Base-by-base conservation (phyloP, 2,797 vertebrate genomes). In the Crocodylus rhombifer region DNA sequence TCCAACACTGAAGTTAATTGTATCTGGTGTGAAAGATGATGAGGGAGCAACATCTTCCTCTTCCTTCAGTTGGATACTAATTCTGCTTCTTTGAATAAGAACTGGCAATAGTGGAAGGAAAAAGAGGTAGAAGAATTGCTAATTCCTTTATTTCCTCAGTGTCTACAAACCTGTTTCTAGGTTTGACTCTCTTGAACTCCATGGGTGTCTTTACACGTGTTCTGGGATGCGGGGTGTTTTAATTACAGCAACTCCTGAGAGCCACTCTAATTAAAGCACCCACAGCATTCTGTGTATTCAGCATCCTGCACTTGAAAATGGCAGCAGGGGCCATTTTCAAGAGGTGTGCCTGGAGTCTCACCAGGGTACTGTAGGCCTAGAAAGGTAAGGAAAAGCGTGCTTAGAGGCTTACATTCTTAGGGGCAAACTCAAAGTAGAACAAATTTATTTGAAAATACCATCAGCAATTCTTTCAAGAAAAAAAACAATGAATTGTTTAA, bases 41-140 rank as follows among this genome's bases (percentile, higher is more conserved):
- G 42, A 61, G 8, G 67, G 77, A 8, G 25, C 69, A 79, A 51
- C 1, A 2, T 0, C 0, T 57, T 2, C 26, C 18, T n/a, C 12
- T 95, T 85, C n/a, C 20, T 30, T 80, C n/a, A 69, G 56, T 77
- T 30, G 17, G 30, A 20, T 7, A 15, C 74, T 30, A 64, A 8
- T 56, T 36, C 56, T 83, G 4, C 33, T 67, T 78, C 36, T 91
- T 80, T 76, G 79, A 56, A 4, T 57, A 62, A 80, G 26, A 89
- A 4, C 1, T 33, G 26, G 77, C 80, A 33, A 33, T 67, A 67
- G 30, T 51, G 28, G 87, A 86, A 62, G 42, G 55, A 79, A 84
- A 82, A 82, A 0, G 1, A 84, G 10, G 20, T 23, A 77, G 33
- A 18, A 14, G 14, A 86, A 20, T 74, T 93, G 64, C 17, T 42